phyloP scores from a whole-genome alignment of 2,888 invertebrate species.

The Caenorhabditis becei region DNA sequence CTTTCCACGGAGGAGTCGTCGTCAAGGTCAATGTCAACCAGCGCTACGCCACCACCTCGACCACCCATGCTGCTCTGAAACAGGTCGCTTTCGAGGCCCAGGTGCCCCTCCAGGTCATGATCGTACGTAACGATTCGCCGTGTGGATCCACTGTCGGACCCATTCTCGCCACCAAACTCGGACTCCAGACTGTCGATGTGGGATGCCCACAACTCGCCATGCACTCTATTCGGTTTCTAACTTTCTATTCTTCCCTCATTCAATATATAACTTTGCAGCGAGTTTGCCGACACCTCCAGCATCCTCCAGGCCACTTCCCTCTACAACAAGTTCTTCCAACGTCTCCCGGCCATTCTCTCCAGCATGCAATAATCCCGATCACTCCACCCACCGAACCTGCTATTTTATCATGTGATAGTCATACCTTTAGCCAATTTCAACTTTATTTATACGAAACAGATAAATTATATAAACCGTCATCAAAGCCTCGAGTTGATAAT shows the following conservation, averaged over 20 bases:
- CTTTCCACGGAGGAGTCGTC: constrained; percentile 77
- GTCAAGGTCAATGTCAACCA: constrained; percentile 83
- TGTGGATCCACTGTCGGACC: constrained; percentile 84
- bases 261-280: constrained; percentile 76
- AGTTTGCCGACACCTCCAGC: constrained; percentile 83
- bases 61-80: constrained; percentile 83
- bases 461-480: neutral
- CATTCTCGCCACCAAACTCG: constrained; percentile 83
- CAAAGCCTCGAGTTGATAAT: constrained; percentile 27
- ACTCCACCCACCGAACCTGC: constrained; percentile 6
- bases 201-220: constrained; percentile 84
- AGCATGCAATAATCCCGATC: constrained; percentile 27
- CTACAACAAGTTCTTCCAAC: constrained; percentile 79
- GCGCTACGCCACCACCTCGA: constrained; percentile 84
- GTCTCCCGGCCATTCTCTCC: constrained; percentile 49
- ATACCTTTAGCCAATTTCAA: neutral
- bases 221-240: constrained; percentile 83
- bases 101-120: constrained; percentile 83
- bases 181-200: constrained; percentile 83
- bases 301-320: constrained; percentile 82
- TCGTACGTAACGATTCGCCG: constrained; percentile 83
- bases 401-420: constrained; percentile 28
- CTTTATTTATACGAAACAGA: neutral
- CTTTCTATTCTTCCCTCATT: neutral
- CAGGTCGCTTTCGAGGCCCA: constrained; percentile 82